phyloP scores from a whole-genome alignment of 1,140 invertebrate genomes.

The Hypothenemus hampei region DNA sequence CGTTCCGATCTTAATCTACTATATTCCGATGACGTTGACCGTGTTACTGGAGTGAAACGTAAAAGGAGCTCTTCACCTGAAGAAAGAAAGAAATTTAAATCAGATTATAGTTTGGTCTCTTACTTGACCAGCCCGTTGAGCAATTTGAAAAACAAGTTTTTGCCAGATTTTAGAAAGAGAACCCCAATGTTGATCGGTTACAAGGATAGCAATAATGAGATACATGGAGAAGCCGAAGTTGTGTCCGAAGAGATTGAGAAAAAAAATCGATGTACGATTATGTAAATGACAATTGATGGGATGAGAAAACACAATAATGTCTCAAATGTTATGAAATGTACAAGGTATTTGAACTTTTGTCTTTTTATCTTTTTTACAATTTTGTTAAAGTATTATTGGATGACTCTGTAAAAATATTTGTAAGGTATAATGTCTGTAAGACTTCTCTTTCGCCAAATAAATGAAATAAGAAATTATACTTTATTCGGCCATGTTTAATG shows the following conservation, averaged over 20 bases:
- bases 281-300: constrained; percentile 28
- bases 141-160: constrained; percentile 33
- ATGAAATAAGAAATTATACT: no score
- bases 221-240: constrained; percentile 16
- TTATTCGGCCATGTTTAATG: no score
- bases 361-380: background rate
- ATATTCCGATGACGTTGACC: constrained; percentile 26
- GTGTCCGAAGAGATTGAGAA: constrained; percentile 24
- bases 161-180: constrained; percentile 32
- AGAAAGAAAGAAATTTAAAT: constrained; percentile 36
- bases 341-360: background rate
- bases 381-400: no score
- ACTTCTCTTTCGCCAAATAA: no score
- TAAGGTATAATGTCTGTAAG: no score
- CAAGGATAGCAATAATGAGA: constrained; percentile 32
- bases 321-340: background rate
- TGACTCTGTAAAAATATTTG: no score
- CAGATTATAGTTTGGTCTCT: constrained; percentile 35
- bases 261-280: constrained; percentile 36
- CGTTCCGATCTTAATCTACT: constrained; percentile 27
- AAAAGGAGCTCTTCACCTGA: constrained; percentile 36
- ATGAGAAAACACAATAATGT: no score
- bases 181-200: constrained; percentile 42
- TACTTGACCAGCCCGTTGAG: constrained; percentile 38
- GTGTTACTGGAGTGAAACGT: constrained; percentile 33